phyloP scores from a whole-genome alignment of 1,140 invertebrate species.

The Atta texana region DNA sequence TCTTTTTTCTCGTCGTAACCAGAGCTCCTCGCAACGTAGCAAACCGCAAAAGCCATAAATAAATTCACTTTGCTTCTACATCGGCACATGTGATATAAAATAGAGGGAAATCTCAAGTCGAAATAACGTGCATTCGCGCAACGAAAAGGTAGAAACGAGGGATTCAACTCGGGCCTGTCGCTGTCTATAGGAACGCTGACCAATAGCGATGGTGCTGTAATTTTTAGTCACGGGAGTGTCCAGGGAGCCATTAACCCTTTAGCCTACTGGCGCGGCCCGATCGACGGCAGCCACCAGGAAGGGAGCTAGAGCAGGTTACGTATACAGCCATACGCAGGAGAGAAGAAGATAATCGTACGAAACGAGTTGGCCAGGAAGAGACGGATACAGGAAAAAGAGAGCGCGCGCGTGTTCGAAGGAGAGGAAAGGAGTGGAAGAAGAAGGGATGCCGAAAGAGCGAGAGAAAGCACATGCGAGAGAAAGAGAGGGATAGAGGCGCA shows the following conservation, averaged over 20 bases:
- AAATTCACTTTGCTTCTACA: slow-evolving; percentile 52
- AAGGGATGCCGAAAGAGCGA: slow-evolving; percentile 31
- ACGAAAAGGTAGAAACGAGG: background rate
- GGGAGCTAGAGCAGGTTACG: slow-evolving; percentile 15
- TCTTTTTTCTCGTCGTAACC: slow-evolving; percentile 42
- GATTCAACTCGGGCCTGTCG: background rate
- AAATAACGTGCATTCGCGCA: background rate
- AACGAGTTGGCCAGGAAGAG: slow-evolving; percentile 43
- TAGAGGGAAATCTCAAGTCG: slow-evolving; percentile 47
- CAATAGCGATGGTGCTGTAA: slow-evolving; percentile 48
- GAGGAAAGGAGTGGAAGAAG: slow-evolving; percentile 47
- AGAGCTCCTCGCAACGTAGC: slow-evolving; percentile 35
- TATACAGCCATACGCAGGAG: slow-evolving; percentile 15
- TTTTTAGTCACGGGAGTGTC: slow-evolving; percentile 60
- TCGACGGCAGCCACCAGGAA: slow-evolving; percentile 39
- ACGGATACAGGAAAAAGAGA: slow-evolving; percentile 31
- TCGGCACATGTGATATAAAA: slow-evolving; percentile 42
- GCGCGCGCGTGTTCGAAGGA: slow-evolving; percentile 15
- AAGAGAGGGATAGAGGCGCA: slow-evolving; percentile 23
- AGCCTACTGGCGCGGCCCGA: slow-evolving; percentile 64
- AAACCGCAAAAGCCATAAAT: slow-evolving; percentile 60
- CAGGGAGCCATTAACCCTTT: slow-evolving; percentile 73
- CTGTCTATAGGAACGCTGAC: slow-evolving; percentile 25
- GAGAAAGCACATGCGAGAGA: slow-evolving; percentile 53
- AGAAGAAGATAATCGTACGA: slow-evolving; percentile 36